phyloP scores from a whole-genome alignment of 2,888 invertebrate genomes.

The Acronicta aceris region DNA sequence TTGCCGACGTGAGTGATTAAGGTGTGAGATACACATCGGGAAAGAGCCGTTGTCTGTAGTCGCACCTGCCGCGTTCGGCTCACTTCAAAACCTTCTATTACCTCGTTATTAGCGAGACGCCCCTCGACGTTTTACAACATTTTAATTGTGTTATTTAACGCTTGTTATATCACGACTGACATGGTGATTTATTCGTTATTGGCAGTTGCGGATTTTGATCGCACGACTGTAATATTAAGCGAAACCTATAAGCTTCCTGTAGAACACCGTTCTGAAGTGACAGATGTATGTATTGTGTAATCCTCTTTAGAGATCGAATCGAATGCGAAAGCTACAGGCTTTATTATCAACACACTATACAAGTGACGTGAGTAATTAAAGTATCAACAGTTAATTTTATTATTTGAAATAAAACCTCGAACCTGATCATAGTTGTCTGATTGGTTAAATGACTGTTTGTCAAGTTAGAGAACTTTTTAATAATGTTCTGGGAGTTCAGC shows the following conservation, averaged over 20 bases:
- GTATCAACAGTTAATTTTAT: background rate
- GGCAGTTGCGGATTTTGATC: slow-evolving; percentile 54
- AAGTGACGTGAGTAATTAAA: too few relatives aligned
- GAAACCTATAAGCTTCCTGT: slow-evolving; percentile 30
- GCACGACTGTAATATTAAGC: slow-evolving; percentile 24
- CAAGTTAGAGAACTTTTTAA: slow-evolving; percentile 2
- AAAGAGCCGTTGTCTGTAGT: slow-evolving; percentile 60
- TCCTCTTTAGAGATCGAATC: slow-evolving; percentile 1
- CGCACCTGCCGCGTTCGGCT: slow-evolving; percentile 74
- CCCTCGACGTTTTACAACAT: slow-evolving; percentile 77
- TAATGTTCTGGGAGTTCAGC: slow-evolving; percentile 7
- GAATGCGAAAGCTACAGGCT: background rate
- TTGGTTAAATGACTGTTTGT: background rate
- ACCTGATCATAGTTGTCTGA: background rate
- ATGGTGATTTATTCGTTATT: slow-evolving; percentile 66
- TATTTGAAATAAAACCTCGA: background rate
- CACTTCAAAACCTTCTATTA: slow-evolving; percentile 76
- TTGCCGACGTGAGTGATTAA: slow-evolving; percentile 78
- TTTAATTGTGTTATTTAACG: slow-evolving; percentile 83
- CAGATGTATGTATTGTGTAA: slow-evolving; percentile 6
- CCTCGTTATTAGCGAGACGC: slow-evolving; percentile 78
- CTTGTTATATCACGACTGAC: slow-evolving; percentile 72
- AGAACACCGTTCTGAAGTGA: slow-evolving; percentile 13
- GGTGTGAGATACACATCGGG: slow-evolving; percentile 74
- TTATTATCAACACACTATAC: background rate